These are phyloP conservation scores for Masticophis lateralis DNA, from an alignment of 2,797 vertebrate species.

Conservation along the genomic window DNA sequence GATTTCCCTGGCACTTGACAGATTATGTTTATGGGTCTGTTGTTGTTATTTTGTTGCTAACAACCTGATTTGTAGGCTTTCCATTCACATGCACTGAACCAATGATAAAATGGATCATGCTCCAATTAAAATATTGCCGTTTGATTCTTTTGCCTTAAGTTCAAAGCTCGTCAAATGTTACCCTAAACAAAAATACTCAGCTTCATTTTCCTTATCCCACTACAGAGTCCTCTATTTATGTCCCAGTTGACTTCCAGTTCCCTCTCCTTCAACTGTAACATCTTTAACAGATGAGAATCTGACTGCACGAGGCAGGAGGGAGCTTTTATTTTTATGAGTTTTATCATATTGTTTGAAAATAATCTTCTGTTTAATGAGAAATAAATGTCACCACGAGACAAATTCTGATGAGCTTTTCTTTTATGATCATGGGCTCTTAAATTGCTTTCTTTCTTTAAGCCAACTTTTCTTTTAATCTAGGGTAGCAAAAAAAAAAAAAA, in stretches of 20 bases:
- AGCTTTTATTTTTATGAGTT: conserved; percentile 36
- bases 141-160: background rate
- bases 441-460: conserved; percentile 25
- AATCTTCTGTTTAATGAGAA: conserved; percentile 33
- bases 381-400: conserved; percentile 16
- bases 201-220: background rate
- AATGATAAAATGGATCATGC: background rate
- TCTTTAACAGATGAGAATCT: conserved; percentile 38
- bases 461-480: conserved; percentile 11
- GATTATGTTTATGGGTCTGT: background rate
- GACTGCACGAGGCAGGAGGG: conserved; percentile 27
- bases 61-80: background rate
- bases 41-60: background rate
- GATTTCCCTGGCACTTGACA: background rate
- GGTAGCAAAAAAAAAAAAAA: background rate
- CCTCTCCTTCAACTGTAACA: conserved; percentile 15
- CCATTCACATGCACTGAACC: background rate
- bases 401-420: conserved; percentile 10
- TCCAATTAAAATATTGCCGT: background rate
- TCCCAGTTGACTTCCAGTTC: conserved; percentile 21
- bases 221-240: background rate
- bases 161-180: background rate
- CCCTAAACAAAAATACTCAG: background rate
- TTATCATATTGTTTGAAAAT: conserved; percentile 33
- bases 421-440: conserved; percentile 26